Conservation (phyloP, 2,797 vertebrate genomes). For the Micrastur ruficollis region DNA sequence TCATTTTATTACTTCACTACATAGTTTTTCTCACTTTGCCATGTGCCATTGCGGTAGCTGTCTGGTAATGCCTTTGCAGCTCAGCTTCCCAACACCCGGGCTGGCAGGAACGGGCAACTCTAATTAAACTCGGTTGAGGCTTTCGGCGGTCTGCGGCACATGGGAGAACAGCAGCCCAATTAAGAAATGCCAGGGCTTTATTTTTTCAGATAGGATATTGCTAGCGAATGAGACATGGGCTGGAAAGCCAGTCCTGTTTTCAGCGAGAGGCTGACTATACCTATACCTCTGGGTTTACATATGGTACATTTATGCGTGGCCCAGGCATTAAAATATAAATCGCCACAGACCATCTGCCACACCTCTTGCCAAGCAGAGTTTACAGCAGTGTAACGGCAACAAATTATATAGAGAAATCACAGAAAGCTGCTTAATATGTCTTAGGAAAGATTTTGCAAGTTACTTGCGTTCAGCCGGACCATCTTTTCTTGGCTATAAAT, state of each 20-base stretch:
- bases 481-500: background rate
- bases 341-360: background rate
- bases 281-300: background rate
- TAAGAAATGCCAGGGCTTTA: background rate
- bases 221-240: fast-evolving
- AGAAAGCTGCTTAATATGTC: background rate
- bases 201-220: background rate
- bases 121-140: background rate
- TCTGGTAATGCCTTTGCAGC: background rate
- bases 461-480: background rate
- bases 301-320: background rate
- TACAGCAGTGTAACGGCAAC: background rate
- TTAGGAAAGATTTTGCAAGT: background rate
- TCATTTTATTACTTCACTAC: background rate
- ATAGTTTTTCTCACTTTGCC: background rate
- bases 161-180: background rate
- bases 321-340: background rate
- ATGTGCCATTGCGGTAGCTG: fast-evolving
- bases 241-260: background rate
- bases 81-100: background rate
- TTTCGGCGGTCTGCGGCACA: fast-evolving
- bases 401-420: background rate
- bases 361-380: background rate
- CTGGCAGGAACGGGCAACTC: background rate
- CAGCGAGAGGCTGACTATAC: background rate